Evolutionary conservation across 2,113 vertebrate species (phyloP), one percentile per base, ranked within the genome.

Genomic region (Cettia cetti): DNA sequence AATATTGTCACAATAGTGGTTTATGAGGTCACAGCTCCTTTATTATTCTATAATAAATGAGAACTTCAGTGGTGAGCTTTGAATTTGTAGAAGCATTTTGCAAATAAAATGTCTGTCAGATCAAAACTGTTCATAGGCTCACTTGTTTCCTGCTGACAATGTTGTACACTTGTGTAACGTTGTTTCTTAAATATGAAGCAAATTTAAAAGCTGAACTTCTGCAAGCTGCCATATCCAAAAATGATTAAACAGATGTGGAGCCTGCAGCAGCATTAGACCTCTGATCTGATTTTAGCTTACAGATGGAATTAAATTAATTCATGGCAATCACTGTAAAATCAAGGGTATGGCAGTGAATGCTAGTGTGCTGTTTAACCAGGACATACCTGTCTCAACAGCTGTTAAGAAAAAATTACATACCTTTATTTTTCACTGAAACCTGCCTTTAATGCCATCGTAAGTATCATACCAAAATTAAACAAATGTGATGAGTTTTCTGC

Each of bases 201-300:
- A 94, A 97, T 96, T 95, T 96, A 95, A 97, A 97, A 91, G 74
- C 94, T 96, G 95, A 97, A 97, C 94, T 98, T 98, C 87, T 91
- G 80, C 96, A 97, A 97, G 96, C 96, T 97, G 92, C 94, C 96
- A 63, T 96, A 93, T 97, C 94, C 68, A 94, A 98, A 97, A 96
- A 93, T 94, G 93, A 97, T 97, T 97, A 97, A 98, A 97, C 97
- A 98, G 97, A 97, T 97, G 96, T 97, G 95, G 94, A 94, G 96
- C 97, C 97, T 95, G 90, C 85, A 97, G 96, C 97, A 97, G 93
- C 90, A 74, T 96, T 96, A 97, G 97, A 97, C 97, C 98, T 97
- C 97, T 97, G 97, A 98, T 97, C 96, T 97, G 96, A 96, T 97
- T 97, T 97, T 96, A 97, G 96, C 95, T 98, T 98, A 97, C 95